Conservation (phyloP, 2,888 invertebrate species). For the Coleophora flavipennella region DNA sequence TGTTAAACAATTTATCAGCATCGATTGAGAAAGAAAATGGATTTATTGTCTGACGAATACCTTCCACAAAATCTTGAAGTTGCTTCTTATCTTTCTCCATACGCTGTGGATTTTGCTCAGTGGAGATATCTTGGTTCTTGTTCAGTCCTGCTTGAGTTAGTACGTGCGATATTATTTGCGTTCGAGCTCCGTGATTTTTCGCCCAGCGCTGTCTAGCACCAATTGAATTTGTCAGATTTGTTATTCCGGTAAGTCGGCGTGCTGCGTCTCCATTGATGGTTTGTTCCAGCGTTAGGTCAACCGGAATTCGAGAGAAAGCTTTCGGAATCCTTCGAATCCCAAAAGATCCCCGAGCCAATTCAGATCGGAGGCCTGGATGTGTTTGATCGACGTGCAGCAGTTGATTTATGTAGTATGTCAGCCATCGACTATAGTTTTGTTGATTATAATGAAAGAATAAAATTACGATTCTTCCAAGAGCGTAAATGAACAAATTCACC, state of each 20-base stretch:
- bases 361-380: constrained; percentile 12
- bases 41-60: constrained; percentile 11
- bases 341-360: constrained; percentile 9
- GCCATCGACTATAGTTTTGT: constrained; percentile 10
- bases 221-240: constrained; percentile 8
- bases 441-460: constrained; percentile 9
- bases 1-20: constrained; percentile 15
- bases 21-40: constrained; percentile 17
- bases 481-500: constrained; percentile 16
- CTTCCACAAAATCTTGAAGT: constrained; percentile 5
- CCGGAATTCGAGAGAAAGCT: constrained; percentile 14
- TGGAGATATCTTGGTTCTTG: constrained; percentile 6
- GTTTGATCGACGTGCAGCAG: constrained; percentile 10
- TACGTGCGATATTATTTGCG: constrained; percentile 6
- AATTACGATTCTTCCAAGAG: constrained; percentile 5
- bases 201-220: constrained; percentile 9
- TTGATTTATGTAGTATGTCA: constrained; percentile 4
- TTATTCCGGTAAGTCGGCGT: constrained; percentile 4
- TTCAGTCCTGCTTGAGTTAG: constrained; percentile 1
- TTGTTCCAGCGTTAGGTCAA: constrained; percentile 13
- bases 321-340: constrained; percentile 14
- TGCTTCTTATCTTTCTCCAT: neutral
- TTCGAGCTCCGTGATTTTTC: constrained; percentile 5
- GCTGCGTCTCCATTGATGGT: constrained; percentile 13
- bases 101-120: neutral